Conservation (phyloP, 1,140 invertebrate genomes). For the Apolygus lucorum region DNA sequence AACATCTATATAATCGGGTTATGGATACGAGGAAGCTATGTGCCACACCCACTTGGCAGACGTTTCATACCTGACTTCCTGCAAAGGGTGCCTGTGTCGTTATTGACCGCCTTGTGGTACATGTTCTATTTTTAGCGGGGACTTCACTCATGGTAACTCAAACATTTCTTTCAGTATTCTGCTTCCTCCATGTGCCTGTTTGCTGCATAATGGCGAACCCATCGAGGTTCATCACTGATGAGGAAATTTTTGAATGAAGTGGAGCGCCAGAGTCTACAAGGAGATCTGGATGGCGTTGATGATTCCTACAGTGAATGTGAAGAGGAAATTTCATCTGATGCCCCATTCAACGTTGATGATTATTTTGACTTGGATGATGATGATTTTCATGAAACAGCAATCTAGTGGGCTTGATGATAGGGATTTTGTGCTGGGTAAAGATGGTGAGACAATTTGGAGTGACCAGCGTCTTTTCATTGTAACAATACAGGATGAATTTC, state of each 20-base stretch:
- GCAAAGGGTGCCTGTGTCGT: background rate
- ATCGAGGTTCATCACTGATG: background rate
- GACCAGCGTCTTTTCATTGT: background rate
- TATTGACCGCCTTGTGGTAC: background rate
- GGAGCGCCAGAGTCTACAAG: background rate
- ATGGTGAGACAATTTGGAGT: background rate
- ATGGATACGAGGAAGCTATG: too few relatives aligned
- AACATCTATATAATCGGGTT: too few relatives aligned
- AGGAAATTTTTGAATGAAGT: background rate
- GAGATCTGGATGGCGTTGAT: background rate
- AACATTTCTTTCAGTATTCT: background rate
- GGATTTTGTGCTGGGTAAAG: background rate
- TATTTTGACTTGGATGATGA: background rate
- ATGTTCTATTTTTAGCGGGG: background rate
- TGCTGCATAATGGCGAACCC: background rate
- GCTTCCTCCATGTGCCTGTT: background rate
- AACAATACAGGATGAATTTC: too few relatives aligned
- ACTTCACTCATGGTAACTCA: background rate
- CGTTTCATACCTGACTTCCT: background rate
- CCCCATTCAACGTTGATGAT: background rate
- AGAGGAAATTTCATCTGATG: background rate
- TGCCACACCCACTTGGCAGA: too few relatives aligned
- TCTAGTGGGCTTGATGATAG: background rate
- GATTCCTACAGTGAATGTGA: background rate
- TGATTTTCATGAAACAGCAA: background rate